A percentile compares a stretch with the other conserved stretches of the same genome.
Conservation (phyloP, 2,113 vertebrate genomes). For the Isichthys henryi region DNA sequence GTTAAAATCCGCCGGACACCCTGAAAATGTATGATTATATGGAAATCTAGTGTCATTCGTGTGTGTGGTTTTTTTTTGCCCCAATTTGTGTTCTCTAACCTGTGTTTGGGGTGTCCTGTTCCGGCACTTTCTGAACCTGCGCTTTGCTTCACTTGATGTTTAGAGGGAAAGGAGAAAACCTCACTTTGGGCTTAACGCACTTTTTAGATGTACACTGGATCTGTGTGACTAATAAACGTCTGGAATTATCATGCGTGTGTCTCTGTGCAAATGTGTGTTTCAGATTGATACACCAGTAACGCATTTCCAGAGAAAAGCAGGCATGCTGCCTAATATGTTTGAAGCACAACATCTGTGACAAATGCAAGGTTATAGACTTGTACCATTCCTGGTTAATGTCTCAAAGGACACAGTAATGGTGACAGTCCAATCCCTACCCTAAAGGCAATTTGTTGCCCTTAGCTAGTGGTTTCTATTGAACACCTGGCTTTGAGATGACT, state of each 20-base stretch:
- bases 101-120: neutral
- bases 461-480: neutral
- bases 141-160: neutral
- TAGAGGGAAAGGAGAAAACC: neutral
- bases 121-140: neutral
- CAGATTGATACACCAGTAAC: neutral
- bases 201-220: slow-evolving; percentile 11
- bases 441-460: neutral
- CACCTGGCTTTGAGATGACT: neutral
- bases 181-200: slow-evolving; percentile 9
- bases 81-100: neutral
- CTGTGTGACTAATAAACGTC: slow-evolving; percentile 30
- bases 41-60: neutral
- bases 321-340: neutral
- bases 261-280: neutral
- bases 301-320: neutral
- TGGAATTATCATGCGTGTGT: neutral
- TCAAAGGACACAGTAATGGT: neutral
- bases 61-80: neutral
- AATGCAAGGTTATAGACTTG: neutral
- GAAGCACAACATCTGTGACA: neutral
- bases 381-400: neutral
- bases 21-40: neutral
- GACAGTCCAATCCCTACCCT: neutral
- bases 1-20: too few species aligned